Conservation (phyloP, 1,140 invertebrate genomes). For the Muscidifurax raptorellus region DNA sequence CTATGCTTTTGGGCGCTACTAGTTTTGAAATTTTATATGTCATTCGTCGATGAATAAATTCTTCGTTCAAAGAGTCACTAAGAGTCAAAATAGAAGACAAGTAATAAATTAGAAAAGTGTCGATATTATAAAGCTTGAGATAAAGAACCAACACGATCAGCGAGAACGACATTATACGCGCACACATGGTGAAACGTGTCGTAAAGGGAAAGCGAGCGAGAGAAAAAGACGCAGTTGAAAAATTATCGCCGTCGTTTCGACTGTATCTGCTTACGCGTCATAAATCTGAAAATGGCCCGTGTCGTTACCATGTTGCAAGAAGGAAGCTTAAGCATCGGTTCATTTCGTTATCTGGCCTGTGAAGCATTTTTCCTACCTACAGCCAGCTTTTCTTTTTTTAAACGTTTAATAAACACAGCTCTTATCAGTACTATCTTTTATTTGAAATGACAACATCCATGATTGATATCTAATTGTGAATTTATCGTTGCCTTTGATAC, state of each 20-base stretch:
- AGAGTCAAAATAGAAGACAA: too few relatives aligned
- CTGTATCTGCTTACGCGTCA: slow-evolving; percentile 36
- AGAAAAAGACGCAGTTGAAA: slow-evolving; percentile 10
- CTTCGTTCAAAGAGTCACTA: too few relatives aligned
- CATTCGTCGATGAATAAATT: too few relatives aligned
- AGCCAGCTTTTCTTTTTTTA: background rate
- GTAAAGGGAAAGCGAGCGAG: background rate
- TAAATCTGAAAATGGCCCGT: slow-evolving; percentile 45
- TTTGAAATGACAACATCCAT: background rate
- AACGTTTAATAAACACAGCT: background rate
- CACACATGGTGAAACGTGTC: background rate
- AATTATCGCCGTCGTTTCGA: slow-evolving; percentile 36
- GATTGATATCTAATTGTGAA: background rate
- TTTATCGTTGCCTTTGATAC: too few relatives aligned
- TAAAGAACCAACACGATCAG: background rate
- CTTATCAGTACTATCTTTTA: background rate
- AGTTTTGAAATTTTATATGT: background rate
- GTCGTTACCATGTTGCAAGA: slow-evolving; percentile 6
- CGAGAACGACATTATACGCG: background rate
- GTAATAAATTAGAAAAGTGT: too few relatives aligned
- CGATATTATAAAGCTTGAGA: too few relatives aligned
- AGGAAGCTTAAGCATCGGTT: background rate
- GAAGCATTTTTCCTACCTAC: background rate
- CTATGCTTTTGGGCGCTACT: too few relatives aligned
- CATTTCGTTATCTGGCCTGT: slow-evolving; percentile 13